phyloP scores from a whole-genome alignment of 30 jellyfish, hydroid and myxozoan genomes.

The Sanderia malayensis region DNA sequence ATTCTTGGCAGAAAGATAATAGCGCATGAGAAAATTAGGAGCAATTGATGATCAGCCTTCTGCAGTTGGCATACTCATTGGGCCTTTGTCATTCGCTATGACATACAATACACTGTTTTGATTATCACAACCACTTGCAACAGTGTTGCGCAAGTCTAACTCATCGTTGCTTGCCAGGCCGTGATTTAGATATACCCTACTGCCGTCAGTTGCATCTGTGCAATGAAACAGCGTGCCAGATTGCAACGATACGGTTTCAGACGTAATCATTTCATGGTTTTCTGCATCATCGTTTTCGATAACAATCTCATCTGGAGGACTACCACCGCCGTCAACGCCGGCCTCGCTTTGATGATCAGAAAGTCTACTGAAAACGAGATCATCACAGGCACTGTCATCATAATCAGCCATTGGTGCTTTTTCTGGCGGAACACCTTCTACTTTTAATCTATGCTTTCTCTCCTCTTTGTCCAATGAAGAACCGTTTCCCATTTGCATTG shows the following conservation, averaged over 20 bases:
- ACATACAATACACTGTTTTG: too few relatives aligned
- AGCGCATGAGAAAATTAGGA: not conserved
- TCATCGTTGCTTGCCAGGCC: too few relatives aligned
- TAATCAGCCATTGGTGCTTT: not conserved
- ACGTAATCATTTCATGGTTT: not conserved
- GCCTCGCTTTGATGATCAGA: too few relatives aligned
- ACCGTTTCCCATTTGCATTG: not conserved
- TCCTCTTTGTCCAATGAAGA: not conserved
- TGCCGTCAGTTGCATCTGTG: too few relatives aligned
- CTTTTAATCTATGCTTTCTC: not conserved
- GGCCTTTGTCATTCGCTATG: not conserved
- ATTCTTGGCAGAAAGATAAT: too few relatives aligned
- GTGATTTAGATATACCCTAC: not conserved
- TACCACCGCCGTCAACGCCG: too few relatives aligned
- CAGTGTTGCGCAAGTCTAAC: too few relatives aligned
- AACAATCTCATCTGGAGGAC: too few relatives aligned
- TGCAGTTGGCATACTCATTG: slow-evolving; percentile 1
- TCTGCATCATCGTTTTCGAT: too few relatives aligned
- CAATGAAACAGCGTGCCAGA: not conserved
- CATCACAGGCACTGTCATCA: too few relatives aligned
- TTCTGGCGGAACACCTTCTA: not conserved
- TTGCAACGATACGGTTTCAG: not conserved
- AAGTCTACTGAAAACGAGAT: too few relatives aligned
- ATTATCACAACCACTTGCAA: too few relatives aligned
- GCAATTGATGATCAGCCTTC: slow-evolving; percentile 21